These are phyloP conservation scores for Formica exsecta DNA, from an alignment of 1,140 invertebrate genomes.

Conservation along the genomic window DNA sequence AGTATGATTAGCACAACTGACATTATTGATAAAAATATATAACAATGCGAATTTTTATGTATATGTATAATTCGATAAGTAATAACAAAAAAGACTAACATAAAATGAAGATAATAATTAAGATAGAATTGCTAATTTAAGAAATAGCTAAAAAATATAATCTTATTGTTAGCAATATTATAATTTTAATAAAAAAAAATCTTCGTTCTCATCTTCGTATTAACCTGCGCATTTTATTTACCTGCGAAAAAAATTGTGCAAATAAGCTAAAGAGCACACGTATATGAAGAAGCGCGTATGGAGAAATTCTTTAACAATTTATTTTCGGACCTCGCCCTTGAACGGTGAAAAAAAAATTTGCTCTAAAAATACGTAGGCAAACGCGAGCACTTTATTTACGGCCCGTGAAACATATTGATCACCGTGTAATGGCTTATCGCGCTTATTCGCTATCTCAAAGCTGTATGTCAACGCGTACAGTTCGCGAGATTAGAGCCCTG, in stretches of 20 bases:
- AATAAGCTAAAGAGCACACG: background rate
- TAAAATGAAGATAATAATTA: background rate
- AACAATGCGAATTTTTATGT: background rate
- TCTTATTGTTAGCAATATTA: background rate
- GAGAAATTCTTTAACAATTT: constrained; percentile 47
- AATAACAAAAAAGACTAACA: background rate
- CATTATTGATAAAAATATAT: background rate
- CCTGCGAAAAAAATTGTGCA: constrained; percentile 3
- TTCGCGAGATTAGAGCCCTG: background rate
- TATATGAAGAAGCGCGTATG: background rate
- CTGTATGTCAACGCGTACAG: background rate
- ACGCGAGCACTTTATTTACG: constrained; percentile 24
- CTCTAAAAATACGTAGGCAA: constrained; percentile 54
- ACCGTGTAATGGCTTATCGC: constrained; percentile 23
- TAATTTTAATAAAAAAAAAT: background rate
- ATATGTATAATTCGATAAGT: background rate
- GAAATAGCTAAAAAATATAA: background rate
- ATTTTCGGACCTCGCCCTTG: constrained; percentile 44
- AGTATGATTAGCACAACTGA: background rate
- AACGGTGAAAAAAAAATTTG: constrained; percentile 19
- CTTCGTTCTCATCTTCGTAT: background rate
- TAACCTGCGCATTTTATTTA: background rate
- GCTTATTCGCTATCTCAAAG: background rate
- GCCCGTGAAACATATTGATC: constrained; percentile 46
- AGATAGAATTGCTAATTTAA: background rate